Evolutionary conservation across 2,113 vertebrate genomes (phyloP).

Genomic region (Psilopsiagon aurifrons): DNA sequence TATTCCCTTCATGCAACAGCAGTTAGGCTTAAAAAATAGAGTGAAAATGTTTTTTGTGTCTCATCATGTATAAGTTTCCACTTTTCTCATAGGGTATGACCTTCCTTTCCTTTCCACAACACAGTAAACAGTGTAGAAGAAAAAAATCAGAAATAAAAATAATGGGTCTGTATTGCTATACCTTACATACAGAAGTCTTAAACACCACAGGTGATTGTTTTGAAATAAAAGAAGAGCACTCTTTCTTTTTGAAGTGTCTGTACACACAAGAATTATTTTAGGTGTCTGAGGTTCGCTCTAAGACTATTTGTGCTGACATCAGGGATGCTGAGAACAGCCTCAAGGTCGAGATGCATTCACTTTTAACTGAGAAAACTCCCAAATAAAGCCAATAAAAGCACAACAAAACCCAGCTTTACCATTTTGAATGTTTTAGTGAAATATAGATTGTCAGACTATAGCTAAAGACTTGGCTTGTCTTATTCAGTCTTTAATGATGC

Average conservation of each 20-base stretch:
- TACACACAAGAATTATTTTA: neutral
- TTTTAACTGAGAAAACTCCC: neutral
- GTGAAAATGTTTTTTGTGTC: rapidly evolving
- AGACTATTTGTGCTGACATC: neutral
- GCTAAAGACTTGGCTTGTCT: neutral
- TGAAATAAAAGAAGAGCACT: neutral
- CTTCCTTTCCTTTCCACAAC: neutral
- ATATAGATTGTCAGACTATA: neutral
- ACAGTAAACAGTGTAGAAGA: neutral
- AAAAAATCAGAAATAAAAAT: neutral
- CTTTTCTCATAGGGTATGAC: neutral
- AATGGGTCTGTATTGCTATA: neutral
- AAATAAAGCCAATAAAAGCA: neutral
- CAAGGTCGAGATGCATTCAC: neutral
- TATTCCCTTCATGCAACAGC: neutral
- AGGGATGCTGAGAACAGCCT: neutral
- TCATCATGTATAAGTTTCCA: neutral
- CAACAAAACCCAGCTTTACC: neutral
- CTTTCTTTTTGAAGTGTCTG: neutral
- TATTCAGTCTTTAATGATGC: neutral
- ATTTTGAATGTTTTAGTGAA: neutral
- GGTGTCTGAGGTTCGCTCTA: neutral
- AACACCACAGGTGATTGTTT: neutral
- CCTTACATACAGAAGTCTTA: neutral
- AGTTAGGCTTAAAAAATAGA: neutral